Conservation (phyloP, 2,797 vertebrate genomes). For the Bovichtus variegatus region DNA sequence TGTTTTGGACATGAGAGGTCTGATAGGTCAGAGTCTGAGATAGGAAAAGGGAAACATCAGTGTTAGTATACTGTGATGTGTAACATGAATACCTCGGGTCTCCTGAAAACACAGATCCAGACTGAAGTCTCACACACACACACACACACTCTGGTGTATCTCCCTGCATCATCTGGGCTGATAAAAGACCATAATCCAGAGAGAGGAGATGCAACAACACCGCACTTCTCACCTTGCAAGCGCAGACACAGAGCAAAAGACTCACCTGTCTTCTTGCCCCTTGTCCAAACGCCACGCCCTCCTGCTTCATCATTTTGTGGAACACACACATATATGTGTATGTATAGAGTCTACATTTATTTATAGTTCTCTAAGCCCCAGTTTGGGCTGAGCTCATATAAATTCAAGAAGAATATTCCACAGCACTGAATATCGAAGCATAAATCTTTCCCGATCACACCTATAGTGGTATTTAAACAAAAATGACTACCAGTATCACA, state of each 20-base stretch:
- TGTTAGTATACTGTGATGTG: conserved; percentile 66
- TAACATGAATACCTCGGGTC: conserved; percentile 67
- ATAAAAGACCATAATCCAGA: conserved; percentile 71
- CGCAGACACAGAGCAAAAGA: conserved; percentile 57
- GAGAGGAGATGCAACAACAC: conserved; percentile 60
- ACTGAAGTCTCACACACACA: conserved; percentile 47
- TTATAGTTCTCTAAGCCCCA: conserved; percentile 48
- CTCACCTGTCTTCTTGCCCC: conserved; percentile 57
- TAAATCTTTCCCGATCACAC: conserved; percentile 74
- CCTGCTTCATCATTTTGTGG: conserved; percentile 56
- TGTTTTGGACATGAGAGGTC: conserved; percentile 44
- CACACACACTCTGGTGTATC: conserved; percentile 55
- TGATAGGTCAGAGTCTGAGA: conserved; percentile 44
- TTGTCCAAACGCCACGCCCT: conserved; percentile 48
- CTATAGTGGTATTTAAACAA: conserved; percentile 79
- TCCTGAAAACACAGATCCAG: conserved; percentile 74
- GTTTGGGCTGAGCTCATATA: conserved; percentile 70
- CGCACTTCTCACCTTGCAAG: conserved; percentile 52
- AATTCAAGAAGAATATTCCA: conserved; percentile 76
- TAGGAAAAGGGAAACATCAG: conserved; percentile 51
- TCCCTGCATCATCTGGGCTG: conserved; percentile 73
- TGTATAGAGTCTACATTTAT: conserved; percentile 9
- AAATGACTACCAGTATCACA: conserved; percentile 59
- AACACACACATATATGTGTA: conserved; percentile 4
- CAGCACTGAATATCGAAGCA: conserved; percentile 64